Evolutionary conservation across 2,888 invertebrate species (phyloP).

Genomic region (Lordiphosa fenestrarum): DNA sequence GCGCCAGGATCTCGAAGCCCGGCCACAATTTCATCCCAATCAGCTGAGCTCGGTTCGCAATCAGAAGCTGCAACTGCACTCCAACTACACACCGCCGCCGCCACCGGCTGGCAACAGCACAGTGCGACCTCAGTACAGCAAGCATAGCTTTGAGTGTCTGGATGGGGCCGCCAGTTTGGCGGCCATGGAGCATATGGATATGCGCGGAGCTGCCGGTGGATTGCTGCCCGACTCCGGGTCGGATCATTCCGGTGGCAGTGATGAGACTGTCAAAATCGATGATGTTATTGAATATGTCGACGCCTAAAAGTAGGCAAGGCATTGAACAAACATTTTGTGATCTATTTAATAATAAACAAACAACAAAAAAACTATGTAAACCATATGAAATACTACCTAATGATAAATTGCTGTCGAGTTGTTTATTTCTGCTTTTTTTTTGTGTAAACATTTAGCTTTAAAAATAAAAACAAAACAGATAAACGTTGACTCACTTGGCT

Average conservation of each 20-base stretch:
- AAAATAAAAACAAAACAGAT: neutral
- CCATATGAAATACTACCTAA: too few relatives aligned
- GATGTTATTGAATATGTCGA: slow-evolving; percentile 80
- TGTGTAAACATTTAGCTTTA: slow-evolving; percentile 9
- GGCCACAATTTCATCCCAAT: slow-evolving; percentile 68
- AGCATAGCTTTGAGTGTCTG: slow-evolving; percentile 38
- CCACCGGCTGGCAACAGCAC: neutral
- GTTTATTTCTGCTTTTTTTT: slow-evolving; percentile 5
- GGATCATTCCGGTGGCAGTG: slow-evolving; percentile 80
- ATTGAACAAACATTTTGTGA: slow-evolving; percentile 16
- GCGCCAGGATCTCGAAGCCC: slow-evolving; percentile 73
- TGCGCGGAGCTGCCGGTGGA: slow-evolving; percentile 46
- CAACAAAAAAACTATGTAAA: too few relatives aligned
- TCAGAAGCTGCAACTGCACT: slow-evolving; percentile 32
- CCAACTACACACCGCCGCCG: slow-evolving; percentile 10
- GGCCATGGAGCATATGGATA: slow-evolving; percentile 66
- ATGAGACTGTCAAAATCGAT: slow-evolving; percentile 79
- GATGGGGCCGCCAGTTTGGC: slow-evolving; percentile 59
- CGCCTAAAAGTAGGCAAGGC: slow-evolving; percentile 61
- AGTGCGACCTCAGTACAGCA: slow-evolving; percentile 1
- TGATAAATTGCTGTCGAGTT: neutral
- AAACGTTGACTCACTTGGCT: slow-evolving; percentile 4
- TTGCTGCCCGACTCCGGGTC: slow-evolving; percentile 68
- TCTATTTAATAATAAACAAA: neutral
- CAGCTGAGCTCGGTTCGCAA: slow-evolving; percentile 46